These are phyloP conservation scores for Bryconaethiops microstoma DNA, from an alignment of 2,797 vertebrate genomes.

Conservation along the genomic window DNA sequence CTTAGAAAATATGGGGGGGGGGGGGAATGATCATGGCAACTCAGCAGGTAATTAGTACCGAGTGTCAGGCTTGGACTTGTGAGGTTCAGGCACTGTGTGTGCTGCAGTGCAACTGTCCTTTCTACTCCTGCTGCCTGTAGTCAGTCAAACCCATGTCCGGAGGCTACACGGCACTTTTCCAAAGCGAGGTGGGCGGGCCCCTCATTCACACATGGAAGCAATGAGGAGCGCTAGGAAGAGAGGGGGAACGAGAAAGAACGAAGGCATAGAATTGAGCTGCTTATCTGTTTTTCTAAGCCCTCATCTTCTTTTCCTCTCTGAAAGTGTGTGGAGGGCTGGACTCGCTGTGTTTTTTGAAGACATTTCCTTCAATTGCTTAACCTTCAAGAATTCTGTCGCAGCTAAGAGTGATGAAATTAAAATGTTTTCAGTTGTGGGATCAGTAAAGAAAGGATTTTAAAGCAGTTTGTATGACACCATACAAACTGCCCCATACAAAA, in stretches of 20 bases:
- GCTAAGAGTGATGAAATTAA: neutral
- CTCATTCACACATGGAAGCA: conserved; percentile 35
- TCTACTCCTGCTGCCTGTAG: conserved; percentile 25
- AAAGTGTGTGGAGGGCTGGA: conserved; percentile 26
- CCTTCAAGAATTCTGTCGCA: neutral
- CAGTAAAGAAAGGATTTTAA: conserved; percentile 17
- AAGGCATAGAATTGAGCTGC: conserved; percentile 13
- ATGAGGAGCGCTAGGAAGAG: conserved; percentile 23
- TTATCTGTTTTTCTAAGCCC: conserved; percentile 43
- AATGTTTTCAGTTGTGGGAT: conserved; percentile 1
- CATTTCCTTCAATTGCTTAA: conserved; percentile 1
- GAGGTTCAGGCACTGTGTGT: conserved; percentile 21
- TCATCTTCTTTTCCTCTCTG: conserved; percentile 37
- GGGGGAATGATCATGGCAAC: neutral
- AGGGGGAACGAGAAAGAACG: conserved; percentile 17
- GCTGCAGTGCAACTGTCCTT: conserved; percentile 25
- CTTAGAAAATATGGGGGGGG: neutral
- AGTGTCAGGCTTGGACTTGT: conserved; percentile 20
- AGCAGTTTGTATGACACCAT: conserved; percentile 36
- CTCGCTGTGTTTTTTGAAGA: conserved; percentile 11
- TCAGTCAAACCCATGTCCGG: conserved; percentile 60
- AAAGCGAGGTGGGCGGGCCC: conserved; percentile 46
- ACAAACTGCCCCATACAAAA: neutral
- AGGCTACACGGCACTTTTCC: conserved; percentile 63
- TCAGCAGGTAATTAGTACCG: conserved; percentile 11